phyloP scores from a whole-genome alignment of 2,113 vertebrate genomes.

The Chaetura pelagica region DNA sequence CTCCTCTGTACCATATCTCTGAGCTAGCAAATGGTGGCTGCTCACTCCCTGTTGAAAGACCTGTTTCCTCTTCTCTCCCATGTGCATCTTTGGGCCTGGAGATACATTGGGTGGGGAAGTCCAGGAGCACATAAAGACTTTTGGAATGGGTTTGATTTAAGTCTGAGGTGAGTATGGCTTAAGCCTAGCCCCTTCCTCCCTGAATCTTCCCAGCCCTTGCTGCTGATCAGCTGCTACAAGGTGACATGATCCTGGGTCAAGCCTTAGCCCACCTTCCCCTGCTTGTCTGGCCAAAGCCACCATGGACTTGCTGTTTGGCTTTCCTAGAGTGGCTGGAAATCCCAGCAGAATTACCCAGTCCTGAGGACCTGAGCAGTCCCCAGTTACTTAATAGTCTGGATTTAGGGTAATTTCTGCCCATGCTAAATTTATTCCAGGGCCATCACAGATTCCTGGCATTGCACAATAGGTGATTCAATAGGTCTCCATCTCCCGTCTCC shows the following conservation, averaged over 20 bases:
- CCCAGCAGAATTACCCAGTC: neutral
- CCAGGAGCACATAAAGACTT: no score
- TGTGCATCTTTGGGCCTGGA: neutral
- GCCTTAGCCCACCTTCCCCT: neutral
- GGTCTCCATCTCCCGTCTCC: neutral
- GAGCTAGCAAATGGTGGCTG: neutral
- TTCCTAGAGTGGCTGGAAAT: neutral
- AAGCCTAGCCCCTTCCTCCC: neutral
- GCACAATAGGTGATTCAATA: neutral
- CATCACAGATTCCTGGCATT: neutral
- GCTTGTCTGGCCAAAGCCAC: neutral
- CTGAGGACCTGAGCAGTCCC: neutral
- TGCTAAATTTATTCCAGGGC: neutral
- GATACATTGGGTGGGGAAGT: neutral
- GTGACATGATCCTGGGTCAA: neutral
- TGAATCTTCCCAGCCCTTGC: no score
- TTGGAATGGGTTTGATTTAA: neutral
- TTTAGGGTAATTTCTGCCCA: neutral
- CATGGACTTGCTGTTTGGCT: fast-evolving
- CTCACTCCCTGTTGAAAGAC: neutral
- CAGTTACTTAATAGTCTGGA: no score
- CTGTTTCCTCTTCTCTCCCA: neutral
- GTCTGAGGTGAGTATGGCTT: neutral
- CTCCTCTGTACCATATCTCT: neutral
- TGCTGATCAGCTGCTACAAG: neutral